These are phyloP conservation scores for Plotosus lineatus DNA, from an alignment of 2,113 vertebrate genomes.

Conservation along the genomic window DNA sequence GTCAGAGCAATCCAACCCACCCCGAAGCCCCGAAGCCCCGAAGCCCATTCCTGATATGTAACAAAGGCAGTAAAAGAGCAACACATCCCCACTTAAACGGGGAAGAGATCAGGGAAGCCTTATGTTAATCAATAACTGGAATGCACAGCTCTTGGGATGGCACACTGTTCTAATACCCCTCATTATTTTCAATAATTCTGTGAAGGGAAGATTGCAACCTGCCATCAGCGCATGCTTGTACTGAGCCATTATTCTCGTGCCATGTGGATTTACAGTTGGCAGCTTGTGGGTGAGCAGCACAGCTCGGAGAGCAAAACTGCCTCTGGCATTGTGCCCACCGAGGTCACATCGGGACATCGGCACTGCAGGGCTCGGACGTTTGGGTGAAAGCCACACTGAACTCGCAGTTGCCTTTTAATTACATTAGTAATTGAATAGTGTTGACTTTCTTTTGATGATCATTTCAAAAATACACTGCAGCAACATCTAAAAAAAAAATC, in stretches of 20 bases:
- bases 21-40: too few species aligned
- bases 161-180: neutral
- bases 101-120: too few species aligned
- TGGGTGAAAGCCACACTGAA: slow-evolving; percentile 29
- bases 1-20: neutral
- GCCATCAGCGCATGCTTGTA: neutral
- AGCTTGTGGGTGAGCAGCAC: neutral
- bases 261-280: slow-evolving; percentile 32
- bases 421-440: slow-evolving; percentile 11
- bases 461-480: neutral
- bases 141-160: neutral
- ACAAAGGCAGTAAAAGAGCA: neutral
- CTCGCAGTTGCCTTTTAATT: slow-evolving; percentile 21
- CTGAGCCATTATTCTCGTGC: slow-evolving; percentile 25
- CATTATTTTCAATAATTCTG: neutral
- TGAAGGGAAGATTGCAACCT: neutral
- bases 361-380: slow-evolving; percentile 24
- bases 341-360: slow-evolving; percentile 32
- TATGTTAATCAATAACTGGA: neutral
- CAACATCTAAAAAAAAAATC: neutral
- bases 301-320: slow-evolving; percentile 32
- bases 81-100: neutral
- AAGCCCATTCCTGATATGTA: neutral
- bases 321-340: slow-evolving; percentile 24
- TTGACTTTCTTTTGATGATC: neutral